Evolutionary conservation across 2,113 vertebrate genomes (phyloP).

Genomic region (Corythaeola cristata): DNA sequence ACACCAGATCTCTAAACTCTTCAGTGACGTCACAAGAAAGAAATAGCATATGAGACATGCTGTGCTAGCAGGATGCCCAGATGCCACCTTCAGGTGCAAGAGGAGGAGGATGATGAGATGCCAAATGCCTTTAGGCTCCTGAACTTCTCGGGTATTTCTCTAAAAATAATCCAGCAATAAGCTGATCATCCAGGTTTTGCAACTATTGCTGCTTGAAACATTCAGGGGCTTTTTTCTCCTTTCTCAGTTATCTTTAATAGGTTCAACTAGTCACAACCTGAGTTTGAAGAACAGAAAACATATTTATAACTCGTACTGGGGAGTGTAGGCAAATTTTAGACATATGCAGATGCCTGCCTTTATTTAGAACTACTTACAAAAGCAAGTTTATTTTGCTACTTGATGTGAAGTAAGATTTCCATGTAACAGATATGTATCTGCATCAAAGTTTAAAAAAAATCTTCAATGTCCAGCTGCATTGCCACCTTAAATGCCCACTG

Average conservation of each 20-base stretch:
- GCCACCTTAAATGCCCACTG: not conserved
- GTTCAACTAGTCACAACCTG: not conserved
- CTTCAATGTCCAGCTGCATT: not conserved
- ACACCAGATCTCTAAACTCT: slow-evolving; percentile 20
- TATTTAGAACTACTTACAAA: not conserved
- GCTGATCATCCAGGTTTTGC: not conserved
- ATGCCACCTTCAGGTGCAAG: slow-evolving; percentile 52
- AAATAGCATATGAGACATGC: slow-evolving; percentile 41
- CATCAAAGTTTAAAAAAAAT: not conserved
- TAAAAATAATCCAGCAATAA: slow-evolving; percentile 33
- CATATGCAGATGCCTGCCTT: not conserved
- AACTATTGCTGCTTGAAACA: not conserved
- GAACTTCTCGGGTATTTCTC: not conserved
- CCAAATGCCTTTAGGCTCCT: slow-evolving; percentile 19
- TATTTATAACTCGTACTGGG: not conserved
- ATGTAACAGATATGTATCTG: not conserved
- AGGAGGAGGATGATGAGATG: not conserved
- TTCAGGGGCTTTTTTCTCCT: not conserved
- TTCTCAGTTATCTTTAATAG: not conserved
- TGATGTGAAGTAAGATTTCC: not conserved
- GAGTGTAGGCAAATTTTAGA: not conserved
- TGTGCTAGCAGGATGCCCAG: slow-evolving; percentile 47
- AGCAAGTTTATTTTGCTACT: not conserved
- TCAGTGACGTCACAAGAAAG: slow-evolving; percentile 26
- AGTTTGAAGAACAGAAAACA: not conserved